phyloP scores from a whole-genome alignment of 2,113 vertebrate genomes.

The Charina bottae region DNA sequence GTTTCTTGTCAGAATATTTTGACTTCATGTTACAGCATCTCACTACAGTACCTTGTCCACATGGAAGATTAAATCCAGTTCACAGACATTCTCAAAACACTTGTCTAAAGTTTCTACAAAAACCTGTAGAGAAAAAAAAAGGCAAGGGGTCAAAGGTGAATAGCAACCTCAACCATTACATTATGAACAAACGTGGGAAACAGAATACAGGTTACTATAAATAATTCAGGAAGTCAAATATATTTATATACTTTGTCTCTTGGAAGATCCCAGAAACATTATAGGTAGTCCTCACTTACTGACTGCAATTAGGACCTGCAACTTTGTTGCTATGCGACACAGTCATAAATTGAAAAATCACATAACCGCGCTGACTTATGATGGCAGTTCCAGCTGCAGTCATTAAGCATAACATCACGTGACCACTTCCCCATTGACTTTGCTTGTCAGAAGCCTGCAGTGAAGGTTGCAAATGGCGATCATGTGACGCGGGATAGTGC shows the following conservation, averaged over 20 bases:
- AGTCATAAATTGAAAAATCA: background rate
- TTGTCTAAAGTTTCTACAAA: slow-evolving; percentile 99
- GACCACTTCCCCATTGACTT: background rate
- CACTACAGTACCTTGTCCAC: slow-evolving; percentile 92
- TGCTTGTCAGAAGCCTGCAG: background rate
- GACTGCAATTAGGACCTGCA: background rate
- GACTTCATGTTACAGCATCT: slow-evolving; percentile 38
- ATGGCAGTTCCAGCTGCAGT: background rate
- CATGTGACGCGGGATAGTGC: background rate
- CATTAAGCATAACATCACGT: background rate
- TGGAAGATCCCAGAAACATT: background rate
- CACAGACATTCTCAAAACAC: slow-evolving; percentile 99
- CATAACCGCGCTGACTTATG: background rate
- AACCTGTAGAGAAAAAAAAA: slow-evolving; percentile 77
- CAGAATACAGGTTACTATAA: slow-evolving; percentile 21
- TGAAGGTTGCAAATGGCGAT: background rate
- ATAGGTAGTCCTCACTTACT: background rate
- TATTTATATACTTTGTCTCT: slow-evolving; percentile 24
- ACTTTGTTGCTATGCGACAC: background rate
- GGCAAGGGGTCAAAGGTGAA: slow-evolving; percentile 48
- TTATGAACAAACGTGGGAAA: slow-evolving; percentile 6
- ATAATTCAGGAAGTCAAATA: slow-evolving; percentile 35
- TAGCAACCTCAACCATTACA: slow-evolving; percentile 29
- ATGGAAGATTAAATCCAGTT: slow-evolving; percentile 99
- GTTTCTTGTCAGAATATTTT: slow-evolving; percentile 38